Conservation (phyloP, 2,113 vertebrate species). For the Hippocampus guttulatus region DNA sequence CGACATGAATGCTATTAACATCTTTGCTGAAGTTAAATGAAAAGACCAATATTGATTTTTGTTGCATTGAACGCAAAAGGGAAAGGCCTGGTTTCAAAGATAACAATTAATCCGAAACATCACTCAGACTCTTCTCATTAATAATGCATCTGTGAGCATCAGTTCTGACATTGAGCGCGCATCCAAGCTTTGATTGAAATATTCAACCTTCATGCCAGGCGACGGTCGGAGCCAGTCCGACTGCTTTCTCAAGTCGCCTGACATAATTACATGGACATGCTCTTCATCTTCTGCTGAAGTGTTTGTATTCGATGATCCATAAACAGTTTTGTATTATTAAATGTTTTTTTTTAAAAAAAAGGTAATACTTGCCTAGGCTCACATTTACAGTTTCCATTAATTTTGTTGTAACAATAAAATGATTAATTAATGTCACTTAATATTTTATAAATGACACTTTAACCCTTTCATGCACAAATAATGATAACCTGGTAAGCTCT, state of each 20-base stretch:
- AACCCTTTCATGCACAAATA: too few species aligned
- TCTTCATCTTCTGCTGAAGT: not conserved
- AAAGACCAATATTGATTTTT: slow-evolving; percentile 12
- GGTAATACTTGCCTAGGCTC: not conserved
- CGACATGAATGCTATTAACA: slow-evolving; percentile 3
- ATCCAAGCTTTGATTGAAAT: slow-evolving; percentile 49
- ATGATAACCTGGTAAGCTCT: not conserved
- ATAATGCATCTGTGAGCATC: slow-evolving; percentile 61
- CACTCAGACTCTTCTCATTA: slow-evolving; percentile 55
- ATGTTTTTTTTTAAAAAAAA: not conserved
- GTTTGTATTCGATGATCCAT: not conserved
- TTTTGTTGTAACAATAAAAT: not conserved
- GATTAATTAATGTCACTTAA: not conserved
- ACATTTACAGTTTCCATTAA: not conserved
- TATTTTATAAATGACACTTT: not conserved
- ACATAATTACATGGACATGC: not conserved
- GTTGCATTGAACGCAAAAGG: slow-evolving; percentile 15
- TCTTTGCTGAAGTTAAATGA: slow-evolving; percentile 18
- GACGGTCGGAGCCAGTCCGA: slow-evolving; percentile 46
- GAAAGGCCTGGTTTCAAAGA: slow-evolving; percentile 17
- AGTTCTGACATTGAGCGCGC: slow-evolving; percentile 42
- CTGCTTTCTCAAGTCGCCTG: not conserved
- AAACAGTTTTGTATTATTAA: not conserved
- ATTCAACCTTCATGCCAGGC: slow-evolving; percentile 47
- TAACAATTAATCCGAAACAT: slow-evolving; percentile 62